Evolutionary conservation across 2,113 vertebrate genomes (phyloP).

Genomic region (Jaculus jaculus): DNA sequence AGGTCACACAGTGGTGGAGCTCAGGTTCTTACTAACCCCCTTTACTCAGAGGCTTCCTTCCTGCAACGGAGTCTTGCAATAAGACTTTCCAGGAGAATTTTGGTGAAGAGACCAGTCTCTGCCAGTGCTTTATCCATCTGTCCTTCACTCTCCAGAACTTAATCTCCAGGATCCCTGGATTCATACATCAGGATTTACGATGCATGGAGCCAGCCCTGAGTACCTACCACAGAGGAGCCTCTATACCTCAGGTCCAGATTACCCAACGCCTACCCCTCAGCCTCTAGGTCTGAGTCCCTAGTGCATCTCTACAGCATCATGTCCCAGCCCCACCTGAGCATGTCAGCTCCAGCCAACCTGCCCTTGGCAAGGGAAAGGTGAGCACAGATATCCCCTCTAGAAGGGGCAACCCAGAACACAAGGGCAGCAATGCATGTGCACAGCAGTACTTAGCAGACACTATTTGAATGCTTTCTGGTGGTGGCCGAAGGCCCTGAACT

Average conservation of each 20-base stretch:
- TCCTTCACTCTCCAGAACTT: neutral
- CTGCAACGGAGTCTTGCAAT: no score
- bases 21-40: no score
- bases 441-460: neutral
- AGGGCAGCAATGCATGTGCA: no score
- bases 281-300: neutral
- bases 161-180: neutral
- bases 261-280: no score
- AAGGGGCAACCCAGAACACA: neutral
- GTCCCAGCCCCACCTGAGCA: no score
- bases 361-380: neutral
- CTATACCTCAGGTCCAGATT: neutral
- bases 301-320: no score
- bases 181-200: neutral
- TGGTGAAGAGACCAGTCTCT: neutral
- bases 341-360: neutral
- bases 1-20: no score
- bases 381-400: neutral
- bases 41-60: no score
- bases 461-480: neutral
- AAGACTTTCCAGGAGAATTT: neutral
- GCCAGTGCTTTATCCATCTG: neutral
- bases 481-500: no score
- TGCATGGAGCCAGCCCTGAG: neutral
- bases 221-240: no score